phyloP scores from a whole-genome alignment of 2,888 invertebrate genomes.

The Uropetala carovei region DNA sequence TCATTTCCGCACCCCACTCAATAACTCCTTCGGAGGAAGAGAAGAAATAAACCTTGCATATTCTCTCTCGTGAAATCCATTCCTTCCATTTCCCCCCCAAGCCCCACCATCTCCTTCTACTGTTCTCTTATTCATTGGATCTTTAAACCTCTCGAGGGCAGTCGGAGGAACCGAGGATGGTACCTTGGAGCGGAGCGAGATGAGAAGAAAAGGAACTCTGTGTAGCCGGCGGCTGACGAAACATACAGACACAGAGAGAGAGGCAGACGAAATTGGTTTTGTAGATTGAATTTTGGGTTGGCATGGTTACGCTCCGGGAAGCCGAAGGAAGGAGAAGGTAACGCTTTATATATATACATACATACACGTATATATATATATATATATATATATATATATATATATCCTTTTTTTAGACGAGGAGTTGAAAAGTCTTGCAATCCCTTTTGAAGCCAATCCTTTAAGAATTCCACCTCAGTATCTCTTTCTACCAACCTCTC shows the following conservation, averaged over 20 bases:
- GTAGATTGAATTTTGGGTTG: constrained; percentile 57
- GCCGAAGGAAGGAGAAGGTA: background rate
- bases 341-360: no score
- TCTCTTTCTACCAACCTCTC: background rate
- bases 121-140: constrained; percentile 49
- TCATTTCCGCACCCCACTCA: background rate
- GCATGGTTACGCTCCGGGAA: constrained; percentile 20
- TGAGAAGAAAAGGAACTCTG: background rate
- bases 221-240: background rate
- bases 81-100: background rate
- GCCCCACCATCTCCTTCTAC: background rate
- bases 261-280: constrained; percentile 49
- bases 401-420: background rate
- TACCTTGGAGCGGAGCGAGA: background rate
- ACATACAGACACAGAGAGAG: background rate
- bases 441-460: constrained; percentile 26
- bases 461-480: background rate
- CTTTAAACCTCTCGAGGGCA: constrained; percentile 37
- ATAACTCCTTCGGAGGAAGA: background rate
- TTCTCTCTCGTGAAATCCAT: constrained; percentile 13
- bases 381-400: no score
- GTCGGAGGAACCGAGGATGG: background rate
- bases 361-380: no score
- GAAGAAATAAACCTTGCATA: background rate
- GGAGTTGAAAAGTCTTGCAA: background rate